Evolutionary conservation across 2,888 invertebrate genomes (phyloP).

Genomic region (Meteorus cinctellus): DNA sequence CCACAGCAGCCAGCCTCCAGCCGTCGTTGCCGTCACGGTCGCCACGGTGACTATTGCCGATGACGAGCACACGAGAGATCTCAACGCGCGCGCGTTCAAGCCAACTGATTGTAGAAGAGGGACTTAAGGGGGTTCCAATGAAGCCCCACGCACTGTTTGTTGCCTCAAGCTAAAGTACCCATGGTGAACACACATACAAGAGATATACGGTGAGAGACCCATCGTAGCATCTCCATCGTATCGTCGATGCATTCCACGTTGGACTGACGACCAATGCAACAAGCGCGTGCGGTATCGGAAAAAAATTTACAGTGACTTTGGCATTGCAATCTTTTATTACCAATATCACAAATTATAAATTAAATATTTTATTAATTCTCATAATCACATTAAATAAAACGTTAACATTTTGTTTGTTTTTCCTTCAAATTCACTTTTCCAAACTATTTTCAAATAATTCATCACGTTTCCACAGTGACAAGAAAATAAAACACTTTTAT

Average conservation of each 20-base stretch:
- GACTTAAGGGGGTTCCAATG: conserved; percentile 34
- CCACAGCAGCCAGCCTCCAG: conserved; percentile 19
- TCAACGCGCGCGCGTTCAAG: conserved; percentile 6
- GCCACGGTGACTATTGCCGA: conserved; percentile 34
- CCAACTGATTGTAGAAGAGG: conserved; percentile 3
- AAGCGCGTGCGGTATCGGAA: conserved; percentile 38
- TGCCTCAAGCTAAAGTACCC: conserved; percentile 36
- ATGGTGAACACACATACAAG: conserved; percentile 34
- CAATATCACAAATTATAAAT: neutral
- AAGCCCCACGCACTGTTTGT: conserved; percentile 46
- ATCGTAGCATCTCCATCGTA: conserved; percentile 26
- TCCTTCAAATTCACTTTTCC: too few relatives aligned
- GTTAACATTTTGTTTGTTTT: too few relatives aligned
- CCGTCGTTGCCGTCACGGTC: conserved; percentile 36
- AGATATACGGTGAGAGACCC: conserved; percentile 1
- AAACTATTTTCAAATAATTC: too few relatives aligned
- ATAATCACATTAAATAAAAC: too few relatives aligned
- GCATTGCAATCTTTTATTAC: neutral
- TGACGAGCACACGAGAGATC: conserved; percentile 23
- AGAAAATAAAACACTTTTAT: too few relatives aligned
- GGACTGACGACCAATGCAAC: conserved; percentile 42
- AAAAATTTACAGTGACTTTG: neutral
- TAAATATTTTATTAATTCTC: too few relatives aligned
- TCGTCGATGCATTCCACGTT: conserved; percentile 56
- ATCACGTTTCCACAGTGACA: too few relatives aligned